phyloP scores from a whole-genome alignment of 2,888 invertebrate genomes.

The Agonopterix heracliana region DNA sequence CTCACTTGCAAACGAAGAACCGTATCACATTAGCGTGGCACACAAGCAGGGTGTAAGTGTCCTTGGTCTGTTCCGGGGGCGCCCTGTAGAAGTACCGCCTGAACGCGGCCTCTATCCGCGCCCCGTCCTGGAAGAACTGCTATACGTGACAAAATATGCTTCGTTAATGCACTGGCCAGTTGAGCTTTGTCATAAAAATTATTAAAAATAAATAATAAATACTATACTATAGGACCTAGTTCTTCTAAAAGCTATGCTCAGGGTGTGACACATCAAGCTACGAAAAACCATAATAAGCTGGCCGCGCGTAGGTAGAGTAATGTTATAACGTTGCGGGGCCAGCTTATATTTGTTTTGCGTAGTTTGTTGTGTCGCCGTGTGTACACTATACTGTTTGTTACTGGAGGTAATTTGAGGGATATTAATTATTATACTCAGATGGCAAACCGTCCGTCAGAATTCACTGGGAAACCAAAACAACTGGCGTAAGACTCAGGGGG shows the following conservation, averaged over 20 bases:
- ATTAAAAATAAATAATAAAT: constrained; percentile 1
- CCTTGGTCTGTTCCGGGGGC: constrained; percentile 83
- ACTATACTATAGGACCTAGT: not conserved
- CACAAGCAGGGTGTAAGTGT: constrained; percentile 92
- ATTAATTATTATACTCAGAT: too few relatives aligned
- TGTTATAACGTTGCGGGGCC: too few relatives aligned
- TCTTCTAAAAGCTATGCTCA: not conserved
- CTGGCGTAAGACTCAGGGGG: too few relatives aligned
- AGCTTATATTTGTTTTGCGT: too few relatives aligned
- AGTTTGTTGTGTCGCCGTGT: too few relatives aligned
- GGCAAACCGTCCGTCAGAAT: too few relatives aligned
- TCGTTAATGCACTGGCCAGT: constrained; percentile 41
- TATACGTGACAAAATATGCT: constrained; percentile 57
- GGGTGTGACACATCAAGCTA: too few relatives aligned
- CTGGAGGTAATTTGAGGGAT: too few relatives aligned
- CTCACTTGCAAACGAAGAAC: constrained; percentile 92
- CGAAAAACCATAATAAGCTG: too few relatives aligned
- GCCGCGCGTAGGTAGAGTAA: too few relatives aligned
- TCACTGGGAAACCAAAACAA: too few relatives aligned
- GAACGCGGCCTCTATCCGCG: constrained; percentile 97
- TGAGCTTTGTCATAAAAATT: constrained; percentile 1
- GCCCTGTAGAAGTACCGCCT: constrained; percentile 95
- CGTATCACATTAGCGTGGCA: constrained; percentile 99
- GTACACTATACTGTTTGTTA: too few relatives aligned
- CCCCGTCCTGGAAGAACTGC: constrained; percentile 96